A percentile compares a stretch with the other conserved stretches of the same genome.
These are phyloP conservation scores for Actenoides lindsayi DNA, from an alignment of 2,113 vertebrate genomes.

Conservation along the genomic window DNA sequence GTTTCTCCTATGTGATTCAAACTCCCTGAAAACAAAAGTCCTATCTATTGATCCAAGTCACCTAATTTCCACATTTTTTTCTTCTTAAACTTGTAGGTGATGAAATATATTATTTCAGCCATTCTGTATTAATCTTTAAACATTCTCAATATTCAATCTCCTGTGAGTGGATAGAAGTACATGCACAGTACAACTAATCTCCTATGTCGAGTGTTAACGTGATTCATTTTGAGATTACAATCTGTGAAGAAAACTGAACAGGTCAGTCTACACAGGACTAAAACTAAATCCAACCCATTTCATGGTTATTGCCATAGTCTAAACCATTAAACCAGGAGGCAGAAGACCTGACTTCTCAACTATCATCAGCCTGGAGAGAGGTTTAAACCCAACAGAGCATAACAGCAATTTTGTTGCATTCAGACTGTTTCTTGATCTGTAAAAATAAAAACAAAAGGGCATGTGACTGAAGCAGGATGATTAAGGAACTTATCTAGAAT, in stretches of 20 bases:
- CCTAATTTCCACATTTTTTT: background rate
- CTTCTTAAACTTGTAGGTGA: background rate
- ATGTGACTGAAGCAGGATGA: background rate
- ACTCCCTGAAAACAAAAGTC: background rate
- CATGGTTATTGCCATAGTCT: background rate
- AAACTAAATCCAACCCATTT: background rate
- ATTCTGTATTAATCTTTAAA: background rate
- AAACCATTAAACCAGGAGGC: background rate
- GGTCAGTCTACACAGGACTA: background rate
- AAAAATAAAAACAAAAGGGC: background rate
- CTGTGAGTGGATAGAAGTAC: background rate
- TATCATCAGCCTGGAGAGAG: background rate
- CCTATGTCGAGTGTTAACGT: background rate
- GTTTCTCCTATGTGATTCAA: background rate
- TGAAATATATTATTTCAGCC: background rate
- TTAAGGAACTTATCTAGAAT: background rate
- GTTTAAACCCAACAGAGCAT: background rate
- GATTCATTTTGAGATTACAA: background rate
- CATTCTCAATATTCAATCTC: background rate
- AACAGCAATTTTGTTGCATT: background rate
- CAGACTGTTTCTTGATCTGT: background rate
- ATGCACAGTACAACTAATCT: background rate
- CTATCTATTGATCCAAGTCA: background rate
- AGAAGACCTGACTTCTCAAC: background rate
- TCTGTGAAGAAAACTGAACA: background rate